Base-by-base conservation (phyloP, 2,888 invertebrate species). In the Machimus rusticus region DNA sequence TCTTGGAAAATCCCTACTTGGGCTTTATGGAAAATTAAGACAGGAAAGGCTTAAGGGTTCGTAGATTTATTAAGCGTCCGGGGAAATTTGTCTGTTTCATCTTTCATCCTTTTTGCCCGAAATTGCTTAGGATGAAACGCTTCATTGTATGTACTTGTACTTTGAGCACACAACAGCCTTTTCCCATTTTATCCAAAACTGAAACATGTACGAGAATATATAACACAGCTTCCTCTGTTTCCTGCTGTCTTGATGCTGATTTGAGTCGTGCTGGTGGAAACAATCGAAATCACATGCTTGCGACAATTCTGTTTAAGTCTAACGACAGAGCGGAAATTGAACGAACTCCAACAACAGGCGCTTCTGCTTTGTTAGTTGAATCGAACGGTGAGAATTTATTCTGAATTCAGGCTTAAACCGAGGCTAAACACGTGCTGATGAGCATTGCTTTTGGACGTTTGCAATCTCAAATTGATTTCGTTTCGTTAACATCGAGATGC, bases 241-340 rank as follows among this genome's bases (percentile, higher is more conserved):
- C 66, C 66, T 28, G 66, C 19, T 12, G 23, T 8, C 23, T 66
- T 66, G 66, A 66, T 66, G 66, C 23, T 66, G 66, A 66, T 66
- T 23, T 12, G 9, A 28, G 23, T 23, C 28, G 12, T 23, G 8
- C 55, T 28, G 9, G 16, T 66, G 66, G 28, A 66, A 28, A 66
- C 66, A 66, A 66, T 23, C 66, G 28, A 28, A 8, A 66, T 66
- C 81, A 19, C 37, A 82, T 57, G 37, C 39, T 37, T 31, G 39
- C 39, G n/a, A 39, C 55, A 84, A 55, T 87, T 87, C 43, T 39
- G 84, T 78, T 76, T 19, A 66, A 57, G 16, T 51, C 77, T 78
- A 37, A 87, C 46, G 43, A 79, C 82, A 87, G 77, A 87, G 77
- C 87, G 87, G 87, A 87, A 87, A 87, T 85, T 87, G 85, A 66